These are phyloP conservation scores for Liolophura sinensis DNA, from an alignment of 1,140 invertebrate species.

Conservation along the genomic window DNA sequence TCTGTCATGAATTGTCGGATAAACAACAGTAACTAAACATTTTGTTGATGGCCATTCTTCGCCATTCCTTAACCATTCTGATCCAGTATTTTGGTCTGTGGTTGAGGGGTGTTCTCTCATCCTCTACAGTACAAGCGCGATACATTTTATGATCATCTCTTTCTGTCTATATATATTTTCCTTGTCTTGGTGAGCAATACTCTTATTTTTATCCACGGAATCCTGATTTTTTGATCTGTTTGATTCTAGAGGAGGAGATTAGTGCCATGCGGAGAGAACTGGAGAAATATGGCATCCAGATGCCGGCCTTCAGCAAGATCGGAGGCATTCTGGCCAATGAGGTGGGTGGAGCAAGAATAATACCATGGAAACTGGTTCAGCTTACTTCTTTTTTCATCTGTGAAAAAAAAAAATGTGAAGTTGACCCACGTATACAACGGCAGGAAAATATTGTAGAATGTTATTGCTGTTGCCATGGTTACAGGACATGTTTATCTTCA, in stretches of 20 bases:
- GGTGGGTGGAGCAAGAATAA: constrained; percentile 31
- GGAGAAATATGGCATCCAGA: constrained; percentile 73
- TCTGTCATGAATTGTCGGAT: background rate
- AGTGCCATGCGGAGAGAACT: constrained; percentile 72
- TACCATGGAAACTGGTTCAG: background rate
- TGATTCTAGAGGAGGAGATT: constrained; percentile 73
- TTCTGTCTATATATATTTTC: no score
- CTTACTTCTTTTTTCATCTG: no score
- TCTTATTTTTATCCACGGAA: background rate
- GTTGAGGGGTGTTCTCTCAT: no score
- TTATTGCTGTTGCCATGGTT: no score
- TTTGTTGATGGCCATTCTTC: background rate
- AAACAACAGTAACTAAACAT: background rate
- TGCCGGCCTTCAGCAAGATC: constrained; percentile 81
- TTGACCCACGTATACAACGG: no score
- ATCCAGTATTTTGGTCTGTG: background rate
- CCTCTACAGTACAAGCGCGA: no score
- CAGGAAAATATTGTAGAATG: no score
- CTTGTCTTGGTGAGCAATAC: no score
- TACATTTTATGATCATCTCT: no score
- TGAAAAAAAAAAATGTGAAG: no score
- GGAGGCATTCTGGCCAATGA: constrained; percentile 74
- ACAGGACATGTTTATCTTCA: no score
- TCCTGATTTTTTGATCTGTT: constrained; percentile 5
- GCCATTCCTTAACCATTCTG: background rate